Evolutionary conservation across 2,797 vertebrate species (phyloP).

Genomic region (Peromyscus aztecus): DNA sequence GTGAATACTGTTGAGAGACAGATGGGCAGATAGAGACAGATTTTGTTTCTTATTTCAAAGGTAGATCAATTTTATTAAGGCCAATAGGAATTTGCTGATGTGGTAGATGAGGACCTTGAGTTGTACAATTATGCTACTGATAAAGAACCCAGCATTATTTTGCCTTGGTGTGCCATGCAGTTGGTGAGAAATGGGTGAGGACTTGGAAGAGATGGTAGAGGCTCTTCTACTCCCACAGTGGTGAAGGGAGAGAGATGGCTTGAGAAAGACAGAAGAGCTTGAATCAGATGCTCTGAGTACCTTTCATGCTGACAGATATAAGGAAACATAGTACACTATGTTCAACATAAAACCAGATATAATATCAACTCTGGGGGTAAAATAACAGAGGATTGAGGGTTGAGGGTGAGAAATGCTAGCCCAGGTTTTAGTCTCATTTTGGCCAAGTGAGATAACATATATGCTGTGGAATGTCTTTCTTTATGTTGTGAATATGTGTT

Average conservation of each 20-base stretch:
- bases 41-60: not conserved
- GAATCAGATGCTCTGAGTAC: accelerated
- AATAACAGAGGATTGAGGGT: not conserved
- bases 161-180: accelerated
- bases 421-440: not conserved
- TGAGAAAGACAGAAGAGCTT: accelerated
- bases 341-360: not conserved
- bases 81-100: not conserved
- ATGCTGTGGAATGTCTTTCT: too few species aligned
- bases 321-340: not conserved
- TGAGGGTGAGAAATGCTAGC: accelerated
- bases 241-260: not conserved
- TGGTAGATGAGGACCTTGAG: not conserved
- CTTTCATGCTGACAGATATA: not conserved
- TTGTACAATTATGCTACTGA: not conserved
- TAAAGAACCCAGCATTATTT: not conserved
- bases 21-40: not conserved
- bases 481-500: too few species aligned
- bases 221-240: accelerated
- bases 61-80: not conserved
- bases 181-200: not conserved
- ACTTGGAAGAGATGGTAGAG: too few species aligned
- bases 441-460: not conserved
- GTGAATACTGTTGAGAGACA: not conserved
- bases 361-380: not conserved